phyloP scores from a whole-genome alignment of 1,140 invertebrate genomes.

The Gonioctena quinquepunctata region DNA sequence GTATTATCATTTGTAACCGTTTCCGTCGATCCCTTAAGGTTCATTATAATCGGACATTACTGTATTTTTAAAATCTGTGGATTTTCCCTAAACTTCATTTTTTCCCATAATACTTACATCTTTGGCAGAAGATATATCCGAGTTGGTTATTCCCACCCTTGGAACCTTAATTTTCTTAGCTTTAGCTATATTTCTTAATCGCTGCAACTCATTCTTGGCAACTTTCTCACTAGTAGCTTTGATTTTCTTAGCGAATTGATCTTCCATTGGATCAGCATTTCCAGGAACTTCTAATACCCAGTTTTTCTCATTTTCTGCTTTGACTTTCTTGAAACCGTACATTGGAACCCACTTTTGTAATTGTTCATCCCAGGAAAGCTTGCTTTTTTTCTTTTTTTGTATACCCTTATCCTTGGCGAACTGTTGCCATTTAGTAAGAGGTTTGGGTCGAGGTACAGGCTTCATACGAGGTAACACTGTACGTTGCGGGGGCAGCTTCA shows the following conservation, averaged over 20 bases:
- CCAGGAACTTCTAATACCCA: constrained; percentile 92
- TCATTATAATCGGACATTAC: too few relatives aligned
- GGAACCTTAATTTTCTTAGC: constrained; percentile 82
- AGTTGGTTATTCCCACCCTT: constrained; percentile 72
- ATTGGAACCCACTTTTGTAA: constrained; percentile 90
- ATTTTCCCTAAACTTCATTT: too few relatives aligned
- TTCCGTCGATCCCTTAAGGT: too few relatives aligned
- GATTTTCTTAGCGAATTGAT: constrained; percentile 83
- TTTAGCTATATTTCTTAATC: constrained; percentile 89
- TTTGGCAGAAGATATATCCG: constrained; percentile 68
- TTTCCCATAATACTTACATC: constrained; percentile 63
- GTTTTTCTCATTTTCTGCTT: constrained; percentile 85
- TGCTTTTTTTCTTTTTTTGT: constrained; percentile 82
- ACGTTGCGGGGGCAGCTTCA: constrained; percentile 73
- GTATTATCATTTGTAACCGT: too few relatives aligned
- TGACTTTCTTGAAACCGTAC: constrained; percentile 77
- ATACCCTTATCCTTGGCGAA: constrained; percentile 94
- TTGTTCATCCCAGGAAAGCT: constrained; percentile 88
- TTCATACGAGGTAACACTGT: constrained; percentile 83
- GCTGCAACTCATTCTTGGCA: constrained; percentile 94
- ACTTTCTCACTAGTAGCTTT: constrained; percentile 84
- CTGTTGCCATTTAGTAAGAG: constrained; percentile 92
- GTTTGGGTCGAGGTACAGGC: constrained; percentile 81
- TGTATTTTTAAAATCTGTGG: too few relatives aligned
- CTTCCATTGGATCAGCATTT: constrained; percentile 84